A percentile compares a stretch with the other conserved stretches of the same genome.
Conservation (phyloP, 2,888 invertebrate species). For the Cyclophora albipunctata region DNA sequence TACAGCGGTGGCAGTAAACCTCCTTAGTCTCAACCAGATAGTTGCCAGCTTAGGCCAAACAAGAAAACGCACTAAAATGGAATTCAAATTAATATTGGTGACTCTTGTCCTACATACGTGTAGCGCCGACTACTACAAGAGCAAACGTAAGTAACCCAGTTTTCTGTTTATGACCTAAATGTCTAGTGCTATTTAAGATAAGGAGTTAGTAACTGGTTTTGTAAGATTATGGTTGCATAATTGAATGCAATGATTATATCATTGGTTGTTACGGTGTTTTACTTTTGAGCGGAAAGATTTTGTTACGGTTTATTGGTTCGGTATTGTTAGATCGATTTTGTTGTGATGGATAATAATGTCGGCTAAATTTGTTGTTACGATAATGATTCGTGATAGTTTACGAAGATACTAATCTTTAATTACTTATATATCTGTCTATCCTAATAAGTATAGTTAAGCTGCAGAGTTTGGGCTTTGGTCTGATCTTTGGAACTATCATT, state of each 20-base stretch:
- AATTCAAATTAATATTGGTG: slow-evolving; percentile 60
- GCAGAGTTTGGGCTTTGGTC: no score
- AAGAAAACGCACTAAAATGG: slow-evolving; percentile 36
- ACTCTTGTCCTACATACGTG: slow-evolving; percentile 50
- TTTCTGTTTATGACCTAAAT: slow-evolving; percentile 1
- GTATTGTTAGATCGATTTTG: not conserved
- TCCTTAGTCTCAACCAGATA: slow-evolving; percentile 57
- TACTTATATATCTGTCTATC: no score
- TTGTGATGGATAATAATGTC: no score
- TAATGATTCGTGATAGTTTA: no score
- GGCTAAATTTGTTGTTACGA: no score
- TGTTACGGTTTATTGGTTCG: not conserved
- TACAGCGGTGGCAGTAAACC: slow-evolving; percentile 36
- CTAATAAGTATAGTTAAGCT: no score
- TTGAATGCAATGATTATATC: slow-evolving; percentile 30
- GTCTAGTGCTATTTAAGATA: no score
- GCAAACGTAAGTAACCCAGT: slow-evolving; percentile 61
- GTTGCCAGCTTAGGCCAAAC: slow-evolving; percentile 48
- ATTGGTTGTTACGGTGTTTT: slow-evolving; percentile 23
- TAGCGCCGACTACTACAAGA: slow-evolving; percentile 55
- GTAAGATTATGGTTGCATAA: slow-evolving; percentile 32
- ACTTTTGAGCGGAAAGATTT: slow-evolving; percentile 6
- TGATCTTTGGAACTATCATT: no score
- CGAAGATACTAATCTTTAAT: no score
- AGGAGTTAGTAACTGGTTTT: slow-evolving; percentile 11